Base-by-base conservation (phyloP, 2,797 vertebrate genomes). In the Crossoptilon crossoptilon region DNA sequence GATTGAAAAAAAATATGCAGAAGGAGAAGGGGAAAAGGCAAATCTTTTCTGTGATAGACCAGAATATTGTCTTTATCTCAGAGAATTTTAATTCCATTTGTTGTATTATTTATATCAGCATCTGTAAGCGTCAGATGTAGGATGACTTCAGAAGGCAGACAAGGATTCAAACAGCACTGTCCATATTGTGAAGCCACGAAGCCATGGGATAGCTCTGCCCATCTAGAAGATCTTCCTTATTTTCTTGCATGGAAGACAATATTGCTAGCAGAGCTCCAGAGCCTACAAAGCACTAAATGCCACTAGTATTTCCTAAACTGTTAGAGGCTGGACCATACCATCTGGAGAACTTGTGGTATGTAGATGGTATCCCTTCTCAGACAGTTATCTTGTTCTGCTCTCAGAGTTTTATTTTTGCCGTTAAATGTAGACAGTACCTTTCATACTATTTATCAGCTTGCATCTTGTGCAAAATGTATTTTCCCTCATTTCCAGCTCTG, bases 261-360 rank as follows among this genome's bases (percentile, higher is more conserved):
- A 72, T 87, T 64, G 26, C 12, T 81, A 74, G 37, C 23, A 46
- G 58, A 19, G 29, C 43, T 80, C 10, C 66, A 63, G 78, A 87
- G 43, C 62, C 69, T n/a, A 15, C n/a, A 85, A 76, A 41, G 17
- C 0, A 0, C 29, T 46, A 23, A 15, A 26, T 53, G 59, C 22
- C 43, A 75, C 33, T 29, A 75, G 56, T 9, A 35, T 75, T 75
- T 6, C 21, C 13, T 81, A 43, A 78, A 51, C 72, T 90, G 58
- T 51, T 70, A 48, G 14, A 37, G 33, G 22, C 26, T 53, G 68
- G 35, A 12, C 14, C 29, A 10, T 88, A 73, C 63, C 70, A 93
- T 88, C 67, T 83, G 81, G 94, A 95, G 76, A 96, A 95, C 91
- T 92, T 59, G 26, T 48, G 87, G 82, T 78, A 95, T 96, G 82